These are phyloP conservation scores for Diadophis punctatus DNA, from an alignment of 2,113 vertebrate genomes.

Conservation along the genomic window DNA sequence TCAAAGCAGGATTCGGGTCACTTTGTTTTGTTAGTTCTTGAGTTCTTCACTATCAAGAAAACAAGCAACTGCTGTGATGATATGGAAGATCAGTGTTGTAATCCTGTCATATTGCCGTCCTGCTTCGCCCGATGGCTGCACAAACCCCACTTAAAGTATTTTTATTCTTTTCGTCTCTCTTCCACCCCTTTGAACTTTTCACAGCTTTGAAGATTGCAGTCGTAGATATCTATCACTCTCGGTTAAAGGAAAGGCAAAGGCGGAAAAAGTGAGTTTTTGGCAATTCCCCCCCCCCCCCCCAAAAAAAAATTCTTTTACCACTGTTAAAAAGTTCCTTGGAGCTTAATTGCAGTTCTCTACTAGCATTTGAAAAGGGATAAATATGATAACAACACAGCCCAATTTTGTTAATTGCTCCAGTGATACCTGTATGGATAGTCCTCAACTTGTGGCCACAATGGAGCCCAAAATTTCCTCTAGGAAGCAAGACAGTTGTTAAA, in stretches of 20 bases:
- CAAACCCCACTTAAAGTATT: background rate
- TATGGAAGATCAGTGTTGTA: slow-evolving; percentile 10
- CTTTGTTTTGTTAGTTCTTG: background rate
- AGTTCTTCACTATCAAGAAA: slow-evolving; percentile 3
- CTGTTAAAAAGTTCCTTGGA: background rate
- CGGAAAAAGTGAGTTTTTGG: slow-evolving; percentile 89
- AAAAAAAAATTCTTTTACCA: background rate
- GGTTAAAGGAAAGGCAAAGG: slow-evolving; percentile 92
- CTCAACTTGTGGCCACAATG: background rate
- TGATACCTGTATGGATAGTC: background rate
- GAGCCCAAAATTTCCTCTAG: background rate
- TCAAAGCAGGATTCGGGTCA: background rate
- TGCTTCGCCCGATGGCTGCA: too few relatives aligned
- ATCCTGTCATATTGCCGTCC: too few relatives aligned
- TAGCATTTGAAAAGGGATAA: background rate
- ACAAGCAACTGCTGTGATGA: background rate
- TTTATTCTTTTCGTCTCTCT: slow-evolving; percentile 35
- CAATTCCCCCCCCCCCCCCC: too few relatives aligned
- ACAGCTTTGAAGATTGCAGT: slow-evolving; percentile 95
- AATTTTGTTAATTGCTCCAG: background rate
- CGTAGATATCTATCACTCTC: slow-evolving; percentile 97
- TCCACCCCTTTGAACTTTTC: background rate
- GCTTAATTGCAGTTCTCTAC: background rate
- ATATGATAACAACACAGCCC: too few relatives aligned
- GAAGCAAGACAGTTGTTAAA: background rate